Base-by-base conservation (phyloP, 92 coral and sea anemone species). In the Parazoanthus swiftii region DNA sequence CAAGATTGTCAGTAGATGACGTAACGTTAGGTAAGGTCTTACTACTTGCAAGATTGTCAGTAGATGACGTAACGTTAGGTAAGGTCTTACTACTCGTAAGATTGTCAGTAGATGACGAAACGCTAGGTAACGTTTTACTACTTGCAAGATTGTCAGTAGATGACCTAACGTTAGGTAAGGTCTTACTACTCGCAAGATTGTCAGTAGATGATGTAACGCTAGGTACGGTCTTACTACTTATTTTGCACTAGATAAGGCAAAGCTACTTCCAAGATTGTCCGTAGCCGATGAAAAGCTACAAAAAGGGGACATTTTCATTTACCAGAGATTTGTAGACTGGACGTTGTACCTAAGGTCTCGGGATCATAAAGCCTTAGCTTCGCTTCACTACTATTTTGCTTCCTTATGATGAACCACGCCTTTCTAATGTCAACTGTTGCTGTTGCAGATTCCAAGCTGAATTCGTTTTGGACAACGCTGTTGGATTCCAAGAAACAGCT, bases 401-500 rank as follows among this genome's bases (percentile, higher is more conserved):
- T 33, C 39, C 15, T 33, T 33, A 14, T 74, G 18, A 2, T 5
- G 44, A 37, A 74, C 44, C 8, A 21, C 1, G 14, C n/a, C 25
- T 1, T 20, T 23, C 15, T 63, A 63, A 63, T 63, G 70, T 63
- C 21, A 26, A 7, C 8, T 5, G 14, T 21, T 63, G 70, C 25
- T 63, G 26, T 85, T 86, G 35, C 79, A 97, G 99, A 97, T 81
- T 88, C 99, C 85, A 97, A 95, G 90, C 94, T 97, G 44, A 88
- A 76, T 39, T 84, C 94, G 10, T 97, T 95, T 86, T 97, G 99
- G 99, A 81, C 94, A 39, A 81, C 83, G 9, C 72, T 97, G 56
- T 90, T 97, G 81, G 99, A 97, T 81, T n/a, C 91, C 13, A 97
- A 97, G 91, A 97, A 94, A 80, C 94, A 93, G 81, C 79, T 92